Evolutionary conservation across 1,140 invertebrate species (phyloP), one percentile per base, ranked within the genome.

Genomic region (Drosophila simulans): DNA sequence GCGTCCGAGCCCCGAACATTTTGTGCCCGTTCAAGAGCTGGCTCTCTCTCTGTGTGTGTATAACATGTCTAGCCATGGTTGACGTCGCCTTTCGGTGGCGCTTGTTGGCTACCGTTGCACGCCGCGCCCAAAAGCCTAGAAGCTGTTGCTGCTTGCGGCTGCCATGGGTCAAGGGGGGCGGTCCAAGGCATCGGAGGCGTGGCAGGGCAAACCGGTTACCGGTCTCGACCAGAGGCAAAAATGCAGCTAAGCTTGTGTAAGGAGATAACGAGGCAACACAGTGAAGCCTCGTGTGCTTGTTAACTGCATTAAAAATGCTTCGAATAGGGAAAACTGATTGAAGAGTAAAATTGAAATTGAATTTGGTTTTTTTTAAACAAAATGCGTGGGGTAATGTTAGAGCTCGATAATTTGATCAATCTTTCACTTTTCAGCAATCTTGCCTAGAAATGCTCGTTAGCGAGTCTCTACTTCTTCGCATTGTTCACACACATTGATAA

Each of bases 91-190:
- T 49, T 77, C 55, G 72, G 75, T 86, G 83, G 83, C 83, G 83
- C 83, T 86, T 88, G 62, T 63, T 77, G 78, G 83, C 83, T 86
- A 83, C 83, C 56, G 84, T 83, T 68, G 79, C 79, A 88, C 83
- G 83, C 77, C 68, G 69, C 70, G 27, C 60, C 76, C 68, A 79
- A 66, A 51, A 72, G 70, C 55, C 54, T 64, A 54, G 59, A 72
- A 72, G 66, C 45, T 51, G 63, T 20, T 45, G 53, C 49, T 31
- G 49, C 34, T 31, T 35, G 17, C 27, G 12, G 27, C 42, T 34
- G 43, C 12, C 12, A n/a, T 11, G 31, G 42, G 13, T 15, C 22
- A 17, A 31, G 58, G 22, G 42, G 13, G 22, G 54, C 10, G 17
- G 8, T 17, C 1, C 11, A 15, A 20, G 35, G 35, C 34, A 22